phyloP scores from a whole-genome alignment of 2,888 invertebrate genomes.

The Limenitis arthemis region DNA sequence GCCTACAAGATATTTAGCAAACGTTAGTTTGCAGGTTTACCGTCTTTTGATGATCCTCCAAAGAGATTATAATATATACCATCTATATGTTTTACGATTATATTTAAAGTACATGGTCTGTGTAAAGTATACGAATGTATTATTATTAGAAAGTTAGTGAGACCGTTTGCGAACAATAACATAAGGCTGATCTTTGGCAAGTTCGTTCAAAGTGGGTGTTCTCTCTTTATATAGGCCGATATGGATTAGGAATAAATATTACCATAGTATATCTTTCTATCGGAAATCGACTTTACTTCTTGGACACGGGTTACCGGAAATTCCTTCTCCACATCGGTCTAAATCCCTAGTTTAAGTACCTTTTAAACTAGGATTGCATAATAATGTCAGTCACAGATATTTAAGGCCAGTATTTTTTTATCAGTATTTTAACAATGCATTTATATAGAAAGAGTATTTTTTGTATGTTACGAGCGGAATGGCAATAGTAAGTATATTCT shows the following conservation, averaged over 20 bases:
- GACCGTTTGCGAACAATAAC: conserved; percentile 38
- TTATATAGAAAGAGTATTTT: conserved; percentile 28
- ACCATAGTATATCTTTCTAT: no score
- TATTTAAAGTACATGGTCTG: conserved; percentile 53
- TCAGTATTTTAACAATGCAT: conserved; percentile 26
- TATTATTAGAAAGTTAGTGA: conserved; percentile 35
- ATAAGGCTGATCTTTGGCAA: conserved; percentile 24
- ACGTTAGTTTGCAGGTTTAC: conserved; percentile 45
- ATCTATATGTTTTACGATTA: conserved; percentile 22
- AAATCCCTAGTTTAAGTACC: neutral
- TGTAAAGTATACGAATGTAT: conserved; percentile 66
- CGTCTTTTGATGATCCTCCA: conserved; percentile 50
- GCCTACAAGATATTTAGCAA: conserved; percentile 40
- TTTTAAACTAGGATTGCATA: conserved; percentile 14
- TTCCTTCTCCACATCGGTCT: no score
- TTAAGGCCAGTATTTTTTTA: conserved; percentile 29
- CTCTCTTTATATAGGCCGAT: neutral
- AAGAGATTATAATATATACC: conserved; percentile 43
- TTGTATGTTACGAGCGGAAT: conserved; percentile 15
- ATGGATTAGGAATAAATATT: no score
- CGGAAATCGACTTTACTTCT: no score
- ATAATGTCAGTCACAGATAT: conserved; percentile 17
- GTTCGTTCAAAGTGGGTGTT: conserved; percentile 3
- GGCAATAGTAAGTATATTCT: conserved; percentile 10
- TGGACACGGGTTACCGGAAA: no score